phyloP scores from a whole-genome alignment of 1,140 invertebrate species.

The Panagrolaimus sp. region DNA sequence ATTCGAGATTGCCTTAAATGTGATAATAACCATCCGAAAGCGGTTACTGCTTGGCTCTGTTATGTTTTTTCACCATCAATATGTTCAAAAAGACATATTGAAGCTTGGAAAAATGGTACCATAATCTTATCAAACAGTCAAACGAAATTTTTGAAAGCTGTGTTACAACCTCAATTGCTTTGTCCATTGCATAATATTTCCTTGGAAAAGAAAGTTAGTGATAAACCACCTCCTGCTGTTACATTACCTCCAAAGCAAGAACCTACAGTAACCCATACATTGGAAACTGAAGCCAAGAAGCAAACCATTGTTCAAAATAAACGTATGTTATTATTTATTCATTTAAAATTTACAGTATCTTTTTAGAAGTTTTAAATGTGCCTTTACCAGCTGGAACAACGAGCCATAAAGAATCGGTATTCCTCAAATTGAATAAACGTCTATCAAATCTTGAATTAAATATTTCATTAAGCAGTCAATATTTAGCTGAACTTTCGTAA shows the following conservation, averaged over 20 bases:
- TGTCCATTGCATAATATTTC: not conserved
- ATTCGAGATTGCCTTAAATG: slow-evolving; percentile 7
- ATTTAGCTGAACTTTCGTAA: slow-evolving; percentile 78
- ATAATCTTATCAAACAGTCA: not conserved
- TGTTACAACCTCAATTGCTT: not conserved
- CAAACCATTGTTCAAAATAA: not conserved
- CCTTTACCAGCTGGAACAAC: slow-evolving; percentile 37
- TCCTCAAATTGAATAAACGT: slow-evolving; percentile 84
- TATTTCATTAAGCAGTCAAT: slow-evolving; percentile 88
- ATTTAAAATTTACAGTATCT: no score
- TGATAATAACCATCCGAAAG: not conserved
- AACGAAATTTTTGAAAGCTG: not conserved
- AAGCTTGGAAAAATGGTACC: no score
- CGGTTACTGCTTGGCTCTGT: slow-evolving; percentile 2
- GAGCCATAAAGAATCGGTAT: slow-evolving; percentile 85
- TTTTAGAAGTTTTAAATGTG: not conserved
- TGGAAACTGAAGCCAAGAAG: not conserved
- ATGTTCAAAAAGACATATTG: not conserved
- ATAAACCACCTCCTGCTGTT: not conserved
- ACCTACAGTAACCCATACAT: slow-evolving; percentile 10
- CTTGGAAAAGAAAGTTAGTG: not conserved
- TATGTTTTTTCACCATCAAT: slow-evolving; percentile 12
- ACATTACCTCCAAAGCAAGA: slow-evolving; percentile 18
- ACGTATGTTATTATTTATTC: not conserved
- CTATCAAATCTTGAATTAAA: slow-evolving; percentile 91